Conservation (phyloP, 2,113 vertebrate genomes). For the Ceuthmochares aereus region DNA sequence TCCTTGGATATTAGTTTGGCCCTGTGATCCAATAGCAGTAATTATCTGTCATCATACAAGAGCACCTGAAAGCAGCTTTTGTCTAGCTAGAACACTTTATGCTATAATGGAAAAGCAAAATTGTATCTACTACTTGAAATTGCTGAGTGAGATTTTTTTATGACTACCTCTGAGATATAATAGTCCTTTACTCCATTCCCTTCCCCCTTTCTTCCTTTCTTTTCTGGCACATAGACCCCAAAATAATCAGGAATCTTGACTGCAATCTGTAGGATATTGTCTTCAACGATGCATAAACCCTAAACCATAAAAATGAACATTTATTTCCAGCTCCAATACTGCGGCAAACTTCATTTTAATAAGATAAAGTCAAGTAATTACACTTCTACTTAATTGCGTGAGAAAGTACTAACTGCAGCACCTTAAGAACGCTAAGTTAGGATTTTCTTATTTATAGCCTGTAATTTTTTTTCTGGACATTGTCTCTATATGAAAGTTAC, state of each 20-base stretch:
- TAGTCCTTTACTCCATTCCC: neutral
- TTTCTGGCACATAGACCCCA: neutral
- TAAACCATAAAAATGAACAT: neutral
- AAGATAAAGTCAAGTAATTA: neutral
- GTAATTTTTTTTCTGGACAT: neutral
- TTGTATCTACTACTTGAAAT: neutral
- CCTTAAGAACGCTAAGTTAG: neutral
- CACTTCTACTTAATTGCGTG: neutral
- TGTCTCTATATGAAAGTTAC: neutral
- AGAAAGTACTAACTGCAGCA: neutral
- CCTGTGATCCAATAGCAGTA: neutral
- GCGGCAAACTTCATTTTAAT: neutral
- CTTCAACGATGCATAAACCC: neutral
- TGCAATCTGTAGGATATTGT: neutral
- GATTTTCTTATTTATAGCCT: neutral
- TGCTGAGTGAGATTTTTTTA: neutral
- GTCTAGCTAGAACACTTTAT: neutral
- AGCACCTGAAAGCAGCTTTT: neutral
- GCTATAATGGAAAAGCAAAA: neutral
- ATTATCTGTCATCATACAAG: constrained; percentile 7
- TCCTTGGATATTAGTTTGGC: neutral
- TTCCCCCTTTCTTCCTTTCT: neutral
- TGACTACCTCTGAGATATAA: neutral
- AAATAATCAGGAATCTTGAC: neutral
- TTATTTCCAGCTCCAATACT: neutral